phyloP scores from a whole-genome alignment of 1,140 invertebrate genomes.

The Phymastichus coffea region DNA sequence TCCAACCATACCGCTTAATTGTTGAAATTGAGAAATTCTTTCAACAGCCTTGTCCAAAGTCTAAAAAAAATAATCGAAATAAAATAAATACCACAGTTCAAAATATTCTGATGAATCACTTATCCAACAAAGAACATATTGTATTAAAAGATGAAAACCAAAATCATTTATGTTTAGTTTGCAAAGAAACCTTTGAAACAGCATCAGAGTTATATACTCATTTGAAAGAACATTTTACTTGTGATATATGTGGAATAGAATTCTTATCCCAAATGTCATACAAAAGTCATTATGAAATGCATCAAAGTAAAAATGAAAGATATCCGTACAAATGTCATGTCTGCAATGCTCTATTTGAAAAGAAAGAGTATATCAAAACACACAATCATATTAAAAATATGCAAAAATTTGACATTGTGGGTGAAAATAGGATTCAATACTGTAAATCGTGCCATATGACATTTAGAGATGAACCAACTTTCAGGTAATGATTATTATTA shows the following conservation, averaged over 20 bases:
- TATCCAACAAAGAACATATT: not conserved
- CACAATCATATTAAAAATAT: constrained; percentile 27
- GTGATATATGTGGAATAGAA: constrained; percentile 38
- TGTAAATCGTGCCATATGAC: constrained; percentile 30
- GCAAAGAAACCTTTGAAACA: constrained; percentile 25
- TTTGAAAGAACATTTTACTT: constrained; percentile 36
- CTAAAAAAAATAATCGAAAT: constrained; percentile 24
- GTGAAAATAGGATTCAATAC: constrained; percentile 5
- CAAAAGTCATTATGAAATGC: constrained; percentile 36
- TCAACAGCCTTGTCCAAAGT: constrained; percentile 38
- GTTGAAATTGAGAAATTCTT: constrained; percentile 49
- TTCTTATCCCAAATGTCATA: constrained; percentile 29
- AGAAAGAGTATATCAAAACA: constrained; percentile 28
- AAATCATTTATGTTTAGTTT: constrained; percentile 33
- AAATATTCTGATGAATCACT: constrained; percentile 8
- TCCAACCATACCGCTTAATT: constrained; percentile 39
- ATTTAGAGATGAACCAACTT: constrained; percentile 34
- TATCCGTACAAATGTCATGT: constrained; percentile 42
- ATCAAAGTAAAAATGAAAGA: constrained; percentile 31
- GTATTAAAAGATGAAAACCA: constrained; percentile 14
- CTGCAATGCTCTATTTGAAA: constrained; percentile 36
- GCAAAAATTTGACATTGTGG: not conserved
- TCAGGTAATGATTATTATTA: constrained; percentile 30
- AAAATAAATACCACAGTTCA: constrained; percentile 28
- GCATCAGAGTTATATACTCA: constrained; percentile 29